These are phyloP conservation scores for Gorsachius goisagi DNA, from an alignment of 2,113 vertebrate genomes.

Conservation along the genomic window DNA sequence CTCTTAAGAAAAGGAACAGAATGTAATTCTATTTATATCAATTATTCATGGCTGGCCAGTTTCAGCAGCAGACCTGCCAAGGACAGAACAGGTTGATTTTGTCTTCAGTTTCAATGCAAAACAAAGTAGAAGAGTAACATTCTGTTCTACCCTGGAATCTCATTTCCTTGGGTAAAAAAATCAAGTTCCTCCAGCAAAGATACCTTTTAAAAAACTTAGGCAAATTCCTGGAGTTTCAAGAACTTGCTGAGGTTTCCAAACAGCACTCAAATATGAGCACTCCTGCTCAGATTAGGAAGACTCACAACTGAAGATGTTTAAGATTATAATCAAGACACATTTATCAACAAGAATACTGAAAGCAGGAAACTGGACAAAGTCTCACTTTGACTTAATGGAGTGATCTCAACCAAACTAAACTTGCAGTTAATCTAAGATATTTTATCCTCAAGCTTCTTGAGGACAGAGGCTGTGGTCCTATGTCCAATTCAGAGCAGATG, in stretches of 20 bases:
- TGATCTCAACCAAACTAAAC: no score
- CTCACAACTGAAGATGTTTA: not conserved
- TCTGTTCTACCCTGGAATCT: not conserved
- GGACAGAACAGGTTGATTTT: not conserved
- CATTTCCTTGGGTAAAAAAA: conserved; percentile 7
- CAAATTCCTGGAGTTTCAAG: not conserved
- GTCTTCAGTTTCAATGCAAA: not conserved
- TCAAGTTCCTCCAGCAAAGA: not conserved
- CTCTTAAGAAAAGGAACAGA: not conserved
- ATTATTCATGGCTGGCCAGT: not conserved
- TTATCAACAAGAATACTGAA: not conserved
- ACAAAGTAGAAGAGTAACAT: not conserved
- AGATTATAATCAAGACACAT: not conserved
- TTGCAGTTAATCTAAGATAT: no score
- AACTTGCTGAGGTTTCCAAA: not conserved
- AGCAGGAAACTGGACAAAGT: not conserved
- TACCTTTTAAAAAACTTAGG: not conserved
- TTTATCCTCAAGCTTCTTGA: not conserved
- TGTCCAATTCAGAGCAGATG: not conserved
- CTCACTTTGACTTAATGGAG: not conserved
- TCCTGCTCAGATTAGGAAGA: not conserved
- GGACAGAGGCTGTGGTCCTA: not conserved
- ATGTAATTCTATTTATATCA: conserved; percentile 32
- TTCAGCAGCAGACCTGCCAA: not conserved
- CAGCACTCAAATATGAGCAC: not conserved